These are phyloP conservation scores for Eurytoma adleriae DNA, from an alignment of 2,888 invertebrate genomes.

Conservation along the genomic window DNA sequence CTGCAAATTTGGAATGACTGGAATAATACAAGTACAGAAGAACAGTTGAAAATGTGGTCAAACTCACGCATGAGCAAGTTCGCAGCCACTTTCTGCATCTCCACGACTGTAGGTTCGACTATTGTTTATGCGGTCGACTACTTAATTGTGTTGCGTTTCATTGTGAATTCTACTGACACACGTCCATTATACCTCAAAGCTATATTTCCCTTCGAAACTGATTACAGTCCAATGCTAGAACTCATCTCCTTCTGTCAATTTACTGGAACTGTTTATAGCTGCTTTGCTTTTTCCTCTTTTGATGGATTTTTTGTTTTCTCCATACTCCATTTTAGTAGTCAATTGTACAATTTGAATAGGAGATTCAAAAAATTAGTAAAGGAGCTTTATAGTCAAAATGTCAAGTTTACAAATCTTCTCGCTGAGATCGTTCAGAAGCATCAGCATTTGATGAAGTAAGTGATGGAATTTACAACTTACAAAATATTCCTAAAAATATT, in stretches of 20 bases:
- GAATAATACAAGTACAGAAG: conserved; percentile 8
- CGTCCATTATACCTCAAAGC: background rate
- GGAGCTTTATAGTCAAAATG: background rate
- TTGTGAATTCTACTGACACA: too few species aligned
- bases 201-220: conserved; percentile 1
- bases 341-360: background rate
- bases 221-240: background rate
- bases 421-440: background rate
- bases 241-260: background rate
- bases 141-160: background rate
- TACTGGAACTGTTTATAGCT: background rate
- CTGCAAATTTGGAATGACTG: conserved; percentile 29
- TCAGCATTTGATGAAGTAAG: conserved; percentile 18
- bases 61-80: conserved; percentile 18
- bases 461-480: background rate
- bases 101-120: background rate
- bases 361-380: background rate
- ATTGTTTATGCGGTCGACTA: background rate
- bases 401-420: background rate
- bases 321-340: conserved; percentile 1
- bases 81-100: conserved; percentile 5
- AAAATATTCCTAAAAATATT: too few species aligned
- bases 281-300: background rate
- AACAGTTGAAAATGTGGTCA: conserved; percentile 28
- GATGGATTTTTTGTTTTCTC: conserved; percentile 7